Base-by-base conservation (phyloP, 2,113 vertebrate species). In the Myotis brandtii region DNA sequence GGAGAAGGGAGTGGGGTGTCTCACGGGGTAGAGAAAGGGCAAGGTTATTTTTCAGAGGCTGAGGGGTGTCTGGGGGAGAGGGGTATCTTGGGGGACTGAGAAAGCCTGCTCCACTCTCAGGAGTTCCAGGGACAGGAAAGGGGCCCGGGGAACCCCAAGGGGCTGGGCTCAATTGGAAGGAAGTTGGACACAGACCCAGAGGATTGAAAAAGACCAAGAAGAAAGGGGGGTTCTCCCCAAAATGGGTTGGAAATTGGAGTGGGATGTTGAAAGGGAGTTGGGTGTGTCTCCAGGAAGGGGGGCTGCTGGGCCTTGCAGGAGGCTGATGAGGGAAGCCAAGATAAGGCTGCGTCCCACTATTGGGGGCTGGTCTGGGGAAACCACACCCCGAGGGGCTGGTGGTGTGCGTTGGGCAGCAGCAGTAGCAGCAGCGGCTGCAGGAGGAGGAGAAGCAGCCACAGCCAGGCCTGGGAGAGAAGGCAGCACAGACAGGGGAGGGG, bases 301-400 rank as follows among this genome's bases (percentile, higher is more conserved):
- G 73, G 72, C 46, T 88, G 77, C 69, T 48, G 75, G 86, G 72
- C 27, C 43, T 43, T 62, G 69, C 43, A 34, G 89, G 64, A 93
- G 50, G 34, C 67, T 40, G 54, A 48, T 0, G 0, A 73, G 46
- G 50, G 67, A 87, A 90, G 52, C 79, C 27, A 0, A 73, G 66
- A 81, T 72, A 80, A 91, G 62, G 40, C 91, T 91, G 73, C 32
- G 50, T 96, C 89, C 96, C 93, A 95, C 91, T 2, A 23, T 21
- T 67, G 72, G 86, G 89, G 97, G 89, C 93, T 93, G 89, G 66
- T 92, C 91, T 94, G 95, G 93, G 93, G 95, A 95, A 95, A 96
- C 93, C 96, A 97, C 89, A 96, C 94, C 94, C 95, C 83, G 10
- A 94, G 90, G 93, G 94, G 93, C 89, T 90, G 97, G 89, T 32